Base-by-base conservation (phyloP, 1,140 invertebrate species). In the Acyrthosiphon pisum region DNA sequence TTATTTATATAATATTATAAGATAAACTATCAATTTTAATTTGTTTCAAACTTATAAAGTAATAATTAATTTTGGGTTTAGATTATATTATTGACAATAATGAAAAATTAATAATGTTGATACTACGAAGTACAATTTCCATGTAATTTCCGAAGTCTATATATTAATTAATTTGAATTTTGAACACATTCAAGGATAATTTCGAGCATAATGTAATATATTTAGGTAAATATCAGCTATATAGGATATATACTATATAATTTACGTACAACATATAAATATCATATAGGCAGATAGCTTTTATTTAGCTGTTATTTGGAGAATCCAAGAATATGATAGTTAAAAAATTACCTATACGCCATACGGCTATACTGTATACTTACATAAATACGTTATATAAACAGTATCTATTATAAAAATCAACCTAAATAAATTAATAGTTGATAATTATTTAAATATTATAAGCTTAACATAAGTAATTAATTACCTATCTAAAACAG, bases 81-180 rank as follows among this genome's bases (percentile, higher is more conserved):
- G n/a, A n/a, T 76, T n/a, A 76, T n/a, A 76, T 35, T 76, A 53
- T 56, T 56, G 60, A 76, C 30, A 76, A 76, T 76, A 76, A n/a
- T 60, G 7, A 60, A 60, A 60, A 60, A 60, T 60, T 60, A 30
- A 60, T 60, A 60, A 68, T n/a, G 30, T n/a, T n/a, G n/a, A 76
- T 76, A 76, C 60, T 76, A n/a, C n/a, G 60, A 76, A n/a, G 14
- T 76, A 76, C 60, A 35, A 76, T 76, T 76, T 76, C 60, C 60
- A 35, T 35, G 60, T n/a, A 76, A 76, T 76, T 76, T 76, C 60
- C 60, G 60, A n/a, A 18, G 4, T n/a, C 60, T 76, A n/a, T 76
- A 23, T 76, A 76, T 76, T 76, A 76, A 68, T 68, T 68, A 68
- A 76, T 76, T 76, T 76, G 60, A 76, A 76, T 76, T 76, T n/a